These are phyloP conservation scores for Chrysolina haemoptera DNA, from an alignment of 2,888 invertebrate species.

Conservation along the genomic window DNA sequence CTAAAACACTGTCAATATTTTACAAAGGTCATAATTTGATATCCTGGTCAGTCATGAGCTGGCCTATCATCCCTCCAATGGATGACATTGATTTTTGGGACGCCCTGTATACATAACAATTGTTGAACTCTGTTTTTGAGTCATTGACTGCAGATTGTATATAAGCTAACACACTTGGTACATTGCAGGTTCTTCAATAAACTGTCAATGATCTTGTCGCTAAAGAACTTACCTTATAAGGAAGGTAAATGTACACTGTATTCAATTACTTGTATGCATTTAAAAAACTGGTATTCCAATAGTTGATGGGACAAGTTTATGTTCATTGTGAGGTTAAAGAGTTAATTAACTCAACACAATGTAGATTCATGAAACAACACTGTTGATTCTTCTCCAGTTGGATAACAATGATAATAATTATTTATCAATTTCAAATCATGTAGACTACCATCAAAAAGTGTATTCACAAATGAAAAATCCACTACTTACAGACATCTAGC, in stretches of 20 bases:
- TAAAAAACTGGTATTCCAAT: slow-evolving; percentile 40
- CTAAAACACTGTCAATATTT: too few relatives aligned
- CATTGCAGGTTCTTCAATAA: slow-evolving; percentile 8
- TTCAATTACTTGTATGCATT: slow-evolving; percentile 36
- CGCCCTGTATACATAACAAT: neutral
- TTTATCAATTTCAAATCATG: too few relatives aligned
- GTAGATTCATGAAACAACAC: neutral
- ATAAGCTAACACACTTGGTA: neutral
- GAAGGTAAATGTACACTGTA: slow-evolving; percentile 34
- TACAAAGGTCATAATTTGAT: too few relatives aligned
- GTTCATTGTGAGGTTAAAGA: slow-evolving; percentile 33
- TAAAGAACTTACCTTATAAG: slow-evolving; percentile 30
- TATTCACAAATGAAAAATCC: too few relatives aligned
- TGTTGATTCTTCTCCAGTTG: neutral
- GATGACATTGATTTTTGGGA: too few relatives aligned
- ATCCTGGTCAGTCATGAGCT: too few relatives aligned
- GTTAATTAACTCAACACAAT: slow-evolving; percentile 37
- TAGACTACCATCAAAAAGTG: too few relatives aligned
- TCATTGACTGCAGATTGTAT: neutral
- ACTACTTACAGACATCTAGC: too few relatives aligned
- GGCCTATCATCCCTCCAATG: too few relatives aligned
- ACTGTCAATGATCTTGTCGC: slow-evolving; percentile 24
- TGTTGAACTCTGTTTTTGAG: neutral
- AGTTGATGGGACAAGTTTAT: slow-evolving; percentile 42
- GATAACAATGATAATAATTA: neutral